Percentiles rank a stretch among this genome's conserved stretches.
Conservation (phyloP, 2,797 vertebrate genomes). For the Anguilla pacifica region DNA sequence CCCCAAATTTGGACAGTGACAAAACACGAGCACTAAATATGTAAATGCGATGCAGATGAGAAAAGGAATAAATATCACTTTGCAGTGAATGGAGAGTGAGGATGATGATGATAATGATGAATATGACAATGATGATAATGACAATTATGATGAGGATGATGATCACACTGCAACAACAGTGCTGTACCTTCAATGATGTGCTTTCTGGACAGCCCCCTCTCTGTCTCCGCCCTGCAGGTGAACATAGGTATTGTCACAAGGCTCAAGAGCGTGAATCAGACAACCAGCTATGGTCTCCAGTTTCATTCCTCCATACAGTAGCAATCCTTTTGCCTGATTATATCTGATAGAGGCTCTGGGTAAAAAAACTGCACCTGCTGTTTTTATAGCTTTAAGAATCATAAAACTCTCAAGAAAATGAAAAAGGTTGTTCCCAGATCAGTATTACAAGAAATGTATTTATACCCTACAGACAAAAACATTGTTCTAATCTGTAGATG, state of each 20-base stretch:
- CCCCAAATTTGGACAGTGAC: neutral
- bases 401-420: neutral
- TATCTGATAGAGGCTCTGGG: neutral
- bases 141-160: no score
- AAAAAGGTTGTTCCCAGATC: neutral
- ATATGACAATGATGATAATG: neutral
- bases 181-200: constrained; percentile 90
- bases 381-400: neutral
- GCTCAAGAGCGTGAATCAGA: neutral
- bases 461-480: neutral
- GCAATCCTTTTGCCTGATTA: neutral
- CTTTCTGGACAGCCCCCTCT: constrained; percentile 87
- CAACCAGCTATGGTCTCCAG: neutral
- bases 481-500: neutral
- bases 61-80: neutral
- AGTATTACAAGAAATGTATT: neutral
- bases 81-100: neutral
- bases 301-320: neutral
- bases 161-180: neutral
- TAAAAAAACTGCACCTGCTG: neutral
- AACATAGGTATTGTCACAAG: constrained; percentile 35
- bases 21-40: neutral
- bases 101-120: constrained; percentile 2
- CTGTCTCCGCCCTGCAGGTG: constrained; percentile 83
- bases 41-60: neutral